Evolutionary conservation across 2,113 vertebrate genomes (phyloP).

Genomic region (Larimichthys crocea): DNA sequence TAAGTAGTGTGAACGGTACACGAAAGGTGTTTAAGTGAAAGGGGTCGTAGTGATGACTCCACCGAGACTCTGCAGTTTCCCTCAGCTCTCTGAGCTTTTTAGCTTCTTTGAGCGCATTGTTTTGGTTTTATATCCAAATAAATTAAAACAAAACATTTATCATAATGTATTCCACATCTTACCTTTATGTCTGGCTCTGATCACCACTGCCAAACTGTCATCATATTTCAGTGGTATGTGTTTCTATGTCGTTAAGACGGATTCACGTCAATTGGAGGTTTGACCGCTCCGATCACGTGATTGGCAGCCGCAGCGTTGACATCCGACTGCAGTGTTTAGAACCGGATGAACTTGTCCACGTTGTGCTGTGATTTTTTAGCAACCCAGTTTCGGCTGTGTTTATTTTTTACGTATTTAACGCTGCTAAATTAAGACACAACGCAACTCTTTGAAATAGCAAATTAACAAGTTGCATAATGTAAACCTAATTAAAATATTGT

Average conservation of each 20-base stretch:
- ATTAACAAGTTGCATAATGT: neutral
- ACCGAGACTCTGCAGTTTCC: neutral
- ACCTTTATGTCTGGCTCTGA: neutral
- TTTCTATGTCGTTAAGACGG: neutral
- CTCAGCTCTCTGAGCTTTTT: neutral
- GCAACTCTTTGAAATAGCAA: neutral
- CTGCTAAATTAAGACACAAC: no score
- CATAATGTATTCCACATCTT: neutral
- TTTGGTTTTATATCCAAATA: neutral
- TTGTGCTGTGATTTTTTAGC: no score
- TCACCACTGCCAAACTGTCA: neutral
- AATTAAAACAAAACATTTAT: no score
- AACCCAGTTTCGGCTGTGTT: no score
- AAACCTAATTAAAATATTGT: neutral
- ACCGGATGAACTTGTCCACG: no score
- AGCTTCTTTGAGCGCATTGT: neutral
- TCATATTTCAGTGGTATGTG: neutral
- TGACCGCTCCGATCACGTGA: no score
- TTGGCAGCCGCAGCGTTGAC: no score
- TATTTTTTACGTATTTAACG: no score
- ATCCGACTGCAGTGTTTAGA: no score
- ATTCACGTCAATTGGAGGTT: no score
- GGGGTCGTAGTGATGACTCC: no score
- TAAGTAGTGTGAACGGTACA: neutral
- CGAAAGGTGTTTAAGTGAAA: no score